Base-by-base conservation (phyloP, 2,113 vertebrate species). In the Hyaena hyaena region DNA sequence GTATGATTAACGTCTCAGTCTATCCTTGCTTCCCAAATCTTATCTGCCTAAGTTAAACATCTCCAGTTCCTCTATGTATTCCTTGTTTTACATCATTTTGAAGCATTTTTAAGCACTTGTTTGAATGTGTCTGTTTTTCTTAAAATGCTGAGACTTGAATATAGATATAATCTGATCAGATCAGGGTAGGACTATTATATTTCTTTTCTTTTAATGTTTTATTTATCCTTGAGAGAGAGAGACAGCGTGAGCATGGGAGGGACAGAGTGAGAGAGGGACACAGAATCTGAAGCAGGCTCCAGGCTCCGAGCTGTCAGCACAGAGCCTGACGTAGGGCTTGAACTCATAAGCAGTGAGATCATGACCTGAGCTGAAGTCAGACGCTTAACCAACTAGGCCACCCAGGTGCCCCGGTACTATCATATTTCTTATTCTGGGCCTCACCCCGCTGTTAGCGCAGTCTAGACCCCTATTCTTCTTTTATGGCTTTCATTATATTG, bases 41-140 rank as follows among this genome's bases (percentile, higher is more conserved):
- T 92, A 58, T 86, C 65, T 92, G 88, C 33, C 14, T 95, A 96
- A 66, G 31, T 96, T 92, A 86, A 93, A 71, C 35, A 95, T 96
- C 43, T 73, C n/a, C 10, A 74, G 4, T 76, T 93, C 55, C 23
- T 96, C 43, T 23, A 33, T 92, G 2, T 96, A 23, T 77, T 79
- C 76, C 50, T 96, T 65, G 55, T 39, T 71, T 90, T 48, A 92
- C 43, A 76, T 92, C 33, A 95, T 90, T 84, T 87, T 76, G 73
- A 97, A 96, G 77, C 65, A 31, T 61, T 97, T 95, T 79, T 61
- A 95, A 92, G 33, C 26, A 80, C 17, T 88, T 80, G 5, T 74
- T 96, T 68, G 28, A 94, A 88, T 43, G 48, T 91, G 23, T 81
- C 26, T 90, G 69, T 97, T 90, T 90, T 94, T 95, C 68, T 86